These are phyloP conservation scores for Hippocampus abdominalis DNA, from an alignment of 2,113 vertebrate genomes.

Conservation along the genomic window DNA sequence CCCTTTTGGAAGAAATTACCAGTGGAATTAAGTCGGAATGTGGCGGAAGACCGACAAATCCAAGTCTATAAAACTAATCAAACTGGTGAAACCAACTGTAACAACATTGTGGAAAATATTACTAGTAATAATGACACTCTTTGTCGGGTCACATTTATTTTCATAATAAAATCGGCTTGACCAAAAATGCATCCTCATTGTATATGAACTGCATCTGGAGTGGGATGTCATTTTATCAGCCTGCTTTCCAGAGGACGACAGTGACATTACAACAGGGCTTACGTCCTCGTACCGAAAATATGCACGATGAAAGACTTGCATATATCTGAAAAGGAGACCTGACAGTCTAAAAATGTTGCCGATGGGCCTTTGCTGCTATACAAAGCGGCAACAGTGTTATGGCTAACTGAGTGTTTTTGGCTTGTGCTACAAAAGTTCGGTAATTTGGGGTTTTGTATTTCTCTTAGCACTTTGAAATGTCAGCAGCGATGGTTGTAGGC, in stretches of 20 bases:
- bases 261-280: neutral
- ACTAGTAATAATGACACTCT: neutral
- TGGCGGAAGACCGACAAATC: conserved; percentile 16
- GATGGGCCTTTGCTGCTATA: neutral
- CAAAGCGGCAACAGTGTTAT: neutral
- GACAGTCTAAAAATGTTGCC: neutral
- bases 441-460: neutral
- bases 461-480: neutral
- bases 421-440: neutral
- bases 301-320: neutral
- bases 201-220: neutral
- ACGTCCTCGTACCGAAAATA: neutral
- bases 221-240: neutral
- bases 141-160: neutral
- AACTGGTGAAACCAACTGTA: conserved; percentile 12
- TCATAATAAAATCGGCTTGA: neutral
- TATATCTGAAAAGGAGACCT: neutral
- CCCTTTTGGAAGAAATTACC: conserved; percentile 5
- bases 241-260: neutral
- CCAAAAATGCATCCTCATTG: neutral
- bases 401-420: neutral
- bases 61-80: conserved; percentile 20
- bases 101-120: conserved; percentile 3
- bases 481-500: neutral
- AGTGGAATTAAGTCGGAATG: conserved; percentile 9